These are phyloP conservation scores for Tetropium fuscum DNA, from an alignment of 2,888 invertebrate genomes.

Conservation along the genomic window DNA sequence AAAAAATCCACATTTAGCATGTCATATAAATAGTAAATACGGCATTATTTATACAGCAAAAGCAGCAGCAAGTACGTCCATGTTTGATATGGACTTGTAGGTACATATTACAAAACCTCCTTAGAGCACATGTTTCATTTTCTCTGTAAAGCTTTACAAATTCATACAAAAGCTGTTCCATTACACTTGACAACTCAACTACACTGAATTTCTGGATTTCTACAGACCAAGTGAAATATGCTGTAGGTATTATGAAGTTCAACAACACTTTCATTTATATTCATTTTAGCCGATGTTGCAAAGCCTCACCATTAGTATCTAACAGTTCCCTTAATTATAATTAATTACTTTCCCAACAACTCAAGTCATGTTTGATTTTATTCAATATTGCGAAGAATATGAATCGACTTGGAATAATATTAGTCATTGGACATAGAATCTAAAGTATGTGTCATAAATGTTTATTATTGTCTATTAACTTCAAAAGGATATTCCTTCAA, in stretches of 20 bases:
- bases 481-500: no score
- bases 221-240: slow-evolving; percentile 18
- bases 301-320: slow-evolving; percentile 4
- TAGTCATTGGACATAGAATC: no score
- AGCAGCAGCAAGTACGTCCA: not conserved
- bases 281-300: slow-evolving; percentile 11
- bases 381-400: not conserved
- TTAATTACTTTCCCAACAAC: slow-evolving; percentile 8
- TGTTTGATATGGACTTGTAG: slow-evolving; percentile 14
- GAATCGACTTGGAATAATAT: no score
- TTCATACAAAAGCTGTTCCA: slow-evolving; percentile 22
- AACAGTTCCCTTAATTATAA: slow-evolving; percentile 24
- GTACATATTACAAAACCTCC: slow-evolving; percentile 22
- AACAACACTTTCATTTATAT: slow-evolving; percentile 20
- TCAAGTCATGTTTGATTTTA: slow-evolving; percentile 3
- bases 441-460: no score
- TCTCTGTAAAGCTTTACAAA: slow-evolving; percentile 20
- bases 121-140: slow-evolving; percentile 13
- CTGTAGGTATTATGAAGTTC: slow-evolving; percentile 13
- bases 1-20: no score
- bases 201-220: slow-evolving; percentile 20
- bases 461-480: no score
- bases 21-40: no score
- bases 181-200: slow-evolving; percentile 25
- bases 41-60: not conserved